Conservation (phyloP, 2,797 vertebrate species). For the Ambastaia sidthimunki region DNA sequence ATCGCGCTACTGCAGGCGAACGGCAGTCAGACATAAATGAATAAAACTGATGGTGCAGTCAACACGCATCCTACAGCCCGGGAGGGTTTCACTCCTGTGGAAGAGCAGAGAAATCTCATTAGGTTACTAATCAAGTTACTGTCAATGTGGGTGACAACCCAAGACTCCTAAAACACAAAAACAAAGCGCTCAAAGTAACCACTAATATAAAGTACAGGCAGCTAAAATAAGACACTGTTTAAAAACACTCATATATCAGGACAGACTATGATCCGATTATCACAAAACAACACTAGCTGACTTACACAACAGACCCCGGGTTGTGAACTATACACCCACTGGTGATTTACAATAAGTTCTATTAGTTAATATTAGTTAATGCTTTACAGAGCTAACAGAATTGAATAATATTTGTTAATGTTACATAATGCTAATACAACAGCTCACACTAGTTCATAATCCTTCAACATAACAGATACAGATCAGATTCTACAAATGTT, state of each 20-base stretch:
- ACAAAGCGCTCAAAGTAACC: not conserved
- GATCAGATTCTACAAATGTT: no score
- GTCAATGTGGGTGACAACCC: conserved; percentile 15
- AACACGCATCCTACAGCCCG: conserved; percentile 65
- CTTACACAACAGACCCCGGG: not conserved
- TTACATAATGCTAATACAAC: no score
- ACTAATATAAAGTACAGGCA: not conserved
- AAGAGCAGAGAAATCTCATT: conserved; percentile 5
- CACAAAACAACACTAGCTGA: not conserved
- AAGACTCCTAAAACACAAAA: not conserved
- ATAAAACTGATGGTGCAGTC: conserved; percentile 54
- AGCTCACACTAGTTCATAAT: no score
- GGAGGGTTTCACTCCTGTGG: conserved; percentile 55
- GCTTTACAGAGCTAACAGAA: no score
- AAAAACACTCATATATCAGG: not conserved
- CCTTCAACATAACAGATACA: no score
- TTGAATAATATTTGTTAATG: no score
- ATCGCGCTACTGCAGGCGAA: conserved; percentile 67
- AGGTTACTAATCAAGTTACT: conserved; percentile 11
- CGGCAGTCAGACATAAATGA: conserved; percentile 54
- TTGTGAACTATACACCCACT: not conserved
- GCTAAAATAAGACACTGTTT: not conserved
- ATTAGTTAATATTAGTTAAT: not conserved
- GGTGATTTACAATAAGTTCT: not conserved
- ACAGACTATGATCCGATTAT: not conserved